Evolutionary conservation across 2,113 vertebrate genomes (phyloP), one percentile per base, ranked within the genome.

Genomic region (Phrynosoma blainvillii): DNA sequence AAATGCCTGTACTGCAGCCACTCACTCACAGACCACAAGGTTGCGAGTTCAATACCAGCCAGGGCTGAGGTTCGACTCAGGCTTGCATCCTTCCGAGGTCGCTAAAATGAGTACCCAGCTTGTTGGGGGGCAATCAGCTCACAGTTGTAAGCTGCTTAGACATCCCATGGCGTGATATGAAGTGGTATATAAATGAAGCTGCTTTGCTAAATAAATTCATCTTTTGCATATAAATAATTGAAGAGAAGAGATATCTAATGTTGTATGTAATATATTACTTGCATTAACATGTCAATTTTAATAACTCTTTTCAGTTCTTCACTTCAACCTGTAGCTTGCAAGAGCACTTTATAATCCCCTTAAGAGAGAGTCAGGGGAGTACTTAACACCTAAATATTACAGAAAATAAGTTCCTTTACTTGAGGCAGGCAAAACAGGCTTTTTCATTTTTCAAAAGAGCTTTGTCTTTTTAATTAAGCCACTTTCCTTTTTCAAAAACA

Each of bases 401-500:
- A 76, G 83, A 92, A 84, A 85, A 20, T 0, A 84, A 12, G 27
- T 36, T 0, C 66, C 89, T 92, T 87, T 90, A 80, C 21, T 91
- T 89, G 68, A 86, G 83, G 84, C 54, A 78, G 56, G 52, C 1
- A 8, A 83, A 81, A 81, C 40, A 82, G 71, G 88, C 87, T 91
- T 85, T 79, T 54, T 36, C 9, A 82, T 90, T 91, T 82, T 87
- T 87, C 84, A 66, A 82, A 36, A n/a, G 0, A 59, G 2, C 59
- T 89, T 93, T 82, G 85, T 30, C 73, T 88, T n/a, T 82, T 92
- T 78, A 77, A 88, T 84, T 93, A 40, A 91, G 59, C 73, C 82
- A 27, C 78, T 87, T 90, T 89, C 59, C 32, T 76, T 70, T 90
- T 52, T 92, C 85, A 90, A 91, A 81, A 78, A 79, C 71, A 89